phyloP scores from a whole-genome alignment of 2,888 invertebrate species.

The Cyaniris semiargus region DNA sequence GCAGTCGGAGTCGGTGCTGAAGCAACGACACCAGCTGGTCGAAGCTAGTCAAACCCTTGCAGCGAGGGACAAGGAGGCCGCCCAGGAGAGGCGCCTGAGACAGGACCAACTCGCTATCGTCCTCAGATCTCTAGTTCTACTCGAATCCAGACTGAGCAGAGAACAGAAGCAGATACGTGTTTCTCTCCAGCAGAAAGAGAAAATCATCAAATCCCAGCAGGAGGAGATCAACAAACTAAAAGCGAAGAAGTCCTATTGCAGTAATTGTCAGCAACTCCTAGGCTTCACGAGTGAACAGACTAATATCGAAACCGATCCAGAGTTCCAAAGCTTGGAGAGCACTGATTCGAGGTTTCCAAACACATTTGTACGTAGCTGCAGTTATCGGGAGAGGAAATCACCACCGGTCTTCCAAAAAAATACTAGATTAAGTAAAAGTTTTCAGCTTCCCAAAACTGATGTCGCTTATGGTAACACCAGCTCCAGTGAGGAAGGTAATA shows the following conservation, averaged over 20 bases:
- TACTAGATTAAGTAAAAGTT: constrained; percentile 76
- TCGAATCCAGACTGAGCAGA: constrained; percentile 86
- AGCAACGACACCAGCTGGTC: constrained; percentile 85
- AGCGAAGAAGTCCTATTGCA: constrained; percentile 73
- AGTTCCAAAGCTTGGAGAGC: constrained; percentile 77
- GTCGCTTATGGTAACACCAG: constrained; percentile 72
- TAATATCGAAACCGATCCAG: constrained; percentile 77
- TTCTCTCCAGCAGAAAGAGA: constrained; percentile 85
- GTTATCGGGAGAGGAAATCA: constrained; percentile 75
- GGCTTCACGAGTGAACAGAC: constrained; percentile 78
- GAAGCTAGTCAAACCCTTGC: constrained; percentile 82
- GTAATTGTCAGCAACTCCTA: constrained; percentile 74
- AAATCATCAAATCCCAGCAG: constrained; percentile 85
- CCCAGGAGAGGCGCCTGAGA: constrained; percentile 82
- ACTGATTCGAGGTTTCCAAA: constrained; percentile 76
- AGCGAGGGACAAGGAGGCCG: constrained; percentile 80
- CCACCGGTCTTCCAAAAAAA: constrained; percentile 77
- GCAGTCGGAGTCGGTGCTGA: constrained; percentile 82
- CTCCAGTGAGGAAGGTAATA: constrained; percentile 76
- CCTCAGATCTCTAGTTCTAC: constrained; percentile 84
- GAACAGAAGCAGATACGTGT: constrained; percentile 87
- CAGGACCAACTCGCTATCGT: constrained; percentile 87
- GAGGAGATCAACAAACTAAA: constrained; percentile 84
- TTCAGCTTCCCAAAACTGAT: constrained; percentile 74
- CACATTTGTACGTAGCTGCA: constrained; percentile 73